phyloP scores from a whole-genome alignment of 2,113 vertebrate genomes.

The Seriola quinqueradiata region DNA sequence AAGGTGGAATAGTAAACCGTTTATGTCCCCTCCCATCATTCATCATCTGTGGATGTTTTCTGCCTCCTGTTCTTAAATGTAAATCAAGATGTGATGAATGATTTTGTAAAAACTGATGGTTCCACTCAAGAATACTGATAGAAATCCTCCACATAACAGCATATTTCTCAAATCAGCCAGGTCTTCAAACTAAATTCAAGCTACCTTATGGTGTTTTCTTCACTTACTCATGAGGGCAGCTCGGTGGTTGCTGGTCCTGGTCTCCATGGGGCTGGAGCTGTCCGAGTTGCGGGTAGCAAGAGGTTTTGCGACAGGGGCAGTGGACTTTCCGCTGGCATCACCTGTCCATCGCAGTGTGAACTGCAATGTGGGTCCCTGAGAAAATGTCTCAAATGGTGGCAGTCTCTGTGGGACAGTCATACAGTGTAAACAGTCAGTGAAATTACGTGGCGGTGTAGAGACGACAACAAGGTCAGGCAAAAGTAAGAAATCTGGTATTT shows the following conservation, averaged over 20 bases:
- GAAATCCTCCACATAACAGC: neutral
- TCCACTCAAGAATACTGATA: neutral
- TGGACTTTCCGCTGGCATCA: slow-evolving; percentile 92
- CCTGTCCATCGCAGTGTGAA: slow-evolving; percentile 98
- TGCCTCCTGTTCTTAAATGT: slow-evolving; percentile 12
- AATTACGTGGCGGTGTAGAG: neutral
- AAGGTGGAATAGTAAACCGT: neutral
- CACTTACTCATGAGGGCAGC: slow-evolving; percentile 91
- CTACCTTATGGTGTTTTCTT: neutral
- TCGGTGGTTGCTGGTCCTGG: slow-evolving; percentile 91
- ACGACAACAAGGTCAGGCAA: neutral
- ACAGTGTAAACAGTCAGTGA: neutral
- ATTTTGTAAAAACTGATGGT: neutral
- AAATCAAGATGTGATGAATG: neutral
- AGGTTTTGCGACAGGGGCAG: slow-evolving; percentile 94
- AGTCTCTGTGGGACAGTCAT: slow-evolving; percentile 85
- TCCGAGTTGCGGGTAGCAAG: slow-evolving; percentile 97
- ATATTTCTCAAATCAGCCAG: neutral
- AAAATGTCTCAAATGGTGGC: slow-evolving; percentile 99
- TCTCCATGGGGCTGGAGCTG: slow-evolving; percentile 90
- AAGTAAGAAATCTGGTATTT: neutral
- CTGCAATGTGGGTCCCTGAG: slow-evolving; percentile 99
- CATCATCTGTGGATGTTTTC: neutral
- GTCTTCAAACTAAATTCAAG: neutral
- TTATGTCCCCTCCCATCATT: neutral